Evolutionary conservation across 2,888 invertebrate genomes (phyloP).

Genomic region (Agrilus cyanescens): DNA sequence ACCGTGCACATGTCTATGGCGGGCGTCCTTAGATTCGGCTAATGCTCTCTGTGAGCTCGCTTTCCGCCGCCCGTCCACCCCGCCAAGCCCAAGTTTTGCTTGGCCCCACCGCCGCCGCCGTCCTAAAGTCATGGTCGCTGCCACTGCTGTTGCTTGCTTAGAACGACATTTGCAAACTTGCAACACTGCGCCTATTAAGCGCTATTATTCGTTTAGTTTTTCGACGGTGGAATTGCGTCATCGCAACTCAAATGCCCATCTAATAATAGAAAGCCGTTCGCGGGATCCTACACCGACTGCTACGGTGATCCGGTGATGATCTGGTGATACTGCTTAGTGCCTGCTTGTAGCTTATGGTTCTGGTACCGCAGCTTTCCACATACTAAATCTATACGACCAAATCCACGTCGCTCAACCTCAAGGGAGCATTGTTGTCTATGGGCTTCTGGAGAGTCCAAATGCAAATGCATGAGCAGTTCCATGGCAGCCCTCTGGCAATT

Average conservation of each 20-base stretch:
- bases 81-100: constrained; percentile 22
- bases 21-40: constrained; percentile 48
- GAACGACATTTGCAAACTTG: constrained; percentile 27
- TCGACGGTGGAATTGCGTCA: constrained; percentile 18
- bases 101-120: constrained; percentile 25
- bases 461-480: too few relatives aligned
- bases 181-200: constrained; percentile 19
- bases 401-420: too few relatives aligned
- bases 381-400: too few relatives aligned
- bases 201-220: constrained; percentile 5
- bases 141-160: constrained; percentile 14
- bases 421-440: too few relatives aligned
- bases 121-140: constrained; percentile 17
- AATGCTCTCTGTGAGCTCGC: constrained; percentile 41
- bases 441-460: too few relatives aligned
- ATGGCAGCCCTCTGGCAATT: too few relatives aligned
- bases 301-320: too few relatives aligned
- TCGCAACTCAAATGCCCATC: constrained; percentile 10
- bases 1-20: constrained; percentile 41
- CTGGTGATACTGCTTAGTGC: too few relatives aligned
- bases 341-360: too few relatives aligned
- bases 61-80: constrained; percentile 38
- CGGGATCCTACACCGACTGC: too few relatives aligned
- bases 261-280: constrained; percentile 8
- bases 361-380: too few relatives aligned